These are phyloP conservation scores for Meles meles DNA, from an alignment of 2,113 vertebrate species.

Conservation along the genomic window DNA sequence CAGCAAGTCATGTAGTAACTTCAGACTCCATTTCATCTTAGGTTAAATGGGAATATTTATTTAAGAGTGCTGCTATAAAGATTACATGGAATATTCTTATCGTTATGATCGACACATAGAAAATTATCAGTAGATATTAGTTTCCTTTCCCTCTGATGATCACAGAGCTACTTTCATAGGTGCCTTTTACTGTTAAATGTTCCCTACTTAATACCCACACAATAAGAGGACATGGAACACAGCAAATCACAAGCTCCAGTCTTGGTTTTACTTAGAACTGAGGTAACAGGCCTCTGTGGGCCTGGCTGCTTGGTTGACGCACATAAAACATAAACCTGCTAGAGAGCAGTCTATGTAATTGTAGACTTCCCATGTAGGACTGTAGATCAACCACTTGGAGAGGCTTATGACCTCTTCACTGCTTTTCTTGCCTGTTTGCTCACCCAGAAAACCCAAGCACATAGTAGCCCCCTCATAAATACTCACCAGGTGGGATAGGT, in stretches of 20 bases:
- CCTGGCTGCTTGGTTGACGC: not conserved
- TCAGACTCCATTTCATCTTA: not conserved
- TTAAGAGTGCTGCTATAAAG: not conserved
- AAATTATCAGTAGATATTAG: not conserved
- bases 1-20: not conserved
- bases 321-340: too few species aligned
- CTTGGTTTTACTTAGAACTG: not conserved
- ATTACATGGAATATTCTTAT: not conserved
- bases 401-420: not conserved
- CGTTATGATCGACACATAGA: not conserved
- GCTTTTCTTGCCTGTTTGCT: not conserved
- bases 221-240: not conserved
- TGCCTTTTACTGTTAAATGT: not conserved
- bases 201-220: not conserved
- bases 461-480: not conserved
- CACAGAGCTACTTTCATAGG: not conserved
- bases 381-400: too few species aligned
- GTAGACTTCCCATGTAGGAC: not conserved
- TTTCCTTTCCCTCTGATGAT: not conserved
- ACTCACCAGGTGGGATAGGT: rapidly evolving
- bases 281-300: too few species aligned
- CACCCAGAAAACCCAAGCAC: not conserved
- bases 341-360: not conserved
- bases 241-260: not conserved
- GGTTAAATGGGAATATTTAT: not conserved